Conservation (phyloP, 1,140 invertebrate species). For the Aphaenogaster floridana region DNA sequence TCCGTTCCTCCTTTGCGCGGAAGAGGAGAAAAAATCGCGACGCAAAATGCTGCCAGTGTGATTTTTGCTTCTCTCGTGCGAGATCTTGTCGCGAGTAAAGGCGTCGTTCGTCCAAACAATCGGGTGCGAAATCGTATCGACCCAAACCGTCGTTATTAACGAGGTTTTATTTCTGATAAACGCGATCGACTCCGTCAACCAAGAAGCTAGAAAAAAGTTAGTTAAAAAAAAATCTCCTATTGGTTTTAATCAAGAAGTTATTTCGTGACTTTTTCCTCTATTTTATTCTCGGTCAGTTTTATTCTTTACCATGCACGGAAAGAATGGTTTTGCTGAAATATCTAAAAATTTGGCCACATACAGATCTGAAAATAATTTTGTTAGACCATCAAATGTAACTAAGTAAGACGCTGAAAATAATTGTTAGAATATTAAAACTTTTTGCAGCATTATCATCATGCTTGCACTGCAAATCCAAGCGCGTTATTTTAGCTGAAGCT, state of each 20-base stretch:
- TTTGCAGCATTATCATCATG: too few relatives aligned
- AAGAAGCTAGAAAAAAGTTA: not conserved
- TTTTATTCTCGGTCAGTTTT: not conserved
- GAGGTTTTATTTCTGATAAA: not conserved
- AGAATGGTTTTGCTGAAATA: too few relatives aligned
- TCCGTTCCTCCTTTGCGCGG: not conserved
- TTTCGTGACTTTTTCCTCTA: not conserved
- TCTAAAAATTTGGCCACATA: too few relatives aligned
- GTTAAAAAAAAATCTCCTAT: too few relatives aligned
- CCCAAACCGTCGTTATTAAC: not conserved
- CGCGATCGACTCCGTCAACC: not conserved
- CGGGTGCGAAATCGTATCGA: not conserved
- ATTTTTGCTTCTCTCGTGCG: not conserved
- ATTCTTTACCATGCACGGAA: not conserved
- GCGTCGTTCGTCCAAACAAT: conserved; percentile 6
- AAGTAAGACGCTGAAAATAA: too few relatives aligned
- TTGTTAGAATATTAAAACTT: too few relatives aligned
- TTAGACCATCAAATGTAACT: too few relatives aligned
- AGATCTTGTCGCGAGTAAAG: not conserved
- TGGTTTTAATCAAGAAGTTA: not conserved
- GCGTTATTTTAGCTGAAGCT: too few relatives aligned
- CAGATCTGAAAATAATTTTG: too few relatives aligned
- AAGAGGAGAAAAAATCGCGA: not conserved
- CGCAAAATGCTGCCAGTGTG: not conserved
- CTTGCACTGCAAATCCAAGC: too few relatives aligned